Conservation (phyloP, 2,113 vertebrate species). For the Lophotis ruficrista region DNA sequence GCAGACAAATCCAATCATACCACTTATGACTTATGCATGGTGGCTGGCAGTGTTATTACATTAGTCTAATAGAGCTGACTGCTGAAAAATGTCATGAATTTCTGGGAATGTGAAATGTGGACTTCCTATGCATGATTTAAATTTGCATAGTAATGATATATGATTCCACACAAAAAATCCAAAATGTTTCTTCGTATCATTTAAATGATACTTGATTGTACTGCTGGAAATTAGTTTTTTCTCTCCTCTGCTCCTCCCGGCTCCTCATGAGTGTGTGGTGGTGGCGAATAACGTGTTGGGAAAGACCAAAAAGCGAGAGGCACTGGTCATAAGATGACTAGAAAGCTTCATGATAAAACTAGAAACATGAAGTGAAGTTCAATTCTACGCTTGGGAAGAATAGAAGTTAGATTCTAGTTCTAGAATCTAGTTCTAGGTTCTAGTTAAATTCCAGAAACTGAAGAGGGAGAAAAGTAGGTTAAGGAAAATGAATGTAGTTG, state of each 20-base stretch:
- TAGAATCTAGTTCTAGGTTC: too few species aligned
- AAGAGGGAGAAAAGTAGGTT: neutral
- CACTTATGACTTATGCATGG: conserved; percentile 40
- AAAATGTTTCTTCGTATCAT: neutral
- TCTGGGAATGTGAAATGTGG: neutral
- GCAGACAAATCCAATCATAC: conserved; percentile 50
- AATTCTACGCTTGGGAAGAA: neutral
- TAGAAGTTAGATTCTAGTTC: neutral
- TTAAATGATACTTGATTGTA: neutral
- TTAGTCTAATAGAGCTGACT: conserved; percentile 34
- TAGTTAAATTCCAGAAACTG: neutral
- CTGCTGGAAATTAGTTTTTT: neutral
- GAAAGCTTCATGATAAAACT: neutral
- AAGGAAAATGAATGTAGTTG: neutral
- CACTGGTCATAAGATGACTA: neutral
- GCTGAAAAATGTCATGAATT: conserved; percentile 28
- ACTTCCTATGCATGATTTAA: neutral
- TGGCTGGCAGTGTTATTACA: conserved; percentile 23
- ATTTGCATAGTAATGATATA: neutral
- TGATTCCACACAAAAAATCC: neutral
- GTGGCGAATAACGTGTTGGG: neutral
- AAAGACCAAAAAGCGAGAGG: neutral
- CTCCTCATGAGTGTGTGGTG: neutral
- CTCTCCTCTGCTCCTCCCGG: neutral
- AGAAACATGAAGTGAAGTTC: neutral